Evolutionary conservation across 2,113 vertebrate genomes (phyloP), one percentile per base, ranked within the genome.

Genomic region (Dunckerocampus dactyliophorus): DNA sequence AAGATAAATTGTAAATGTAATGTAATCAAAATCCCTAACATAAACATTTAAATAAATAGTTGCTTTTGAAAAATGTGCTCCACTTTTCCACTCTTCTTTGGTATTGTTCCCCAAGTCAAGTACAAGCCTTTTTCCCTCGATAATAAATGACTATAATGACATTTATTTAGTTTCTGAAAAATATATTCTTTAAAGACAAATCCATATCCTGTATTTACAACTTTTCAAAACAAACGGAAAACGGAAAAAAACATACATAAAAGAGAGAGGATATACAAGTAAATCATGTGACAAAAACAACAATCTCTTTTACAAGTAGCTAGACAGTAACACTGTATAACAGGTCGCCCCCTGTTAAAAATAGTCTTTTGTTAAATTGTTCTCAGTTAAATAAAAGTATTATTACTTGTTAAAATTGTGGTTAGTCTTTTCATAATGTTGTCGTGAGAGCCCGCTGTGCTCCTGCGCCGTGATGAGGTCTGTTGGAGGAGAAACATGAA

Each of bases 391-490:
- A 88, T 88, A 87, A 83, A 82, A 80, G 80, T 53, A 73, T 76
- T 75, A 20, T 46, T 8, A 5, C 48, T n/a, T 55, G 31, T 34
- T 34, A 34, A 34, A 34, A 34, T 34, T 34, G 31, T 47, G 21
- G 47, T 51, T 63, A 52, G 34, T 78, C 70, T 63, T 80, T 78
- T 89, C 85, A 89, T 75, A 87, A 81, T 17, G 85, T 82, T 45
- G 86, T 77, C 17, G 87, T 91, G 82, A 99, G 91, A 86, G 94
- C 93, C 89, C 94, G 91, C 67, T 94, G 92, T 88, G 94, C 83
- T 80, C 93, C 91, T 82, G 92, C 92, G 86, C 96, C 95, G 77
- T 95, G 94, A 82, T 95, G 93, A 91, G 92, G 88, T 92, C 95
- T 94, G 80, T 64, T 76, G 81, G 59, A 58, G 47, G 67, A 68